These are phyloP conservation scores for Theonella swinhoei DNA, from an alignment of 37 sponge, comb jelly and placozoan species.

Conservation along the genomic window DNA sequence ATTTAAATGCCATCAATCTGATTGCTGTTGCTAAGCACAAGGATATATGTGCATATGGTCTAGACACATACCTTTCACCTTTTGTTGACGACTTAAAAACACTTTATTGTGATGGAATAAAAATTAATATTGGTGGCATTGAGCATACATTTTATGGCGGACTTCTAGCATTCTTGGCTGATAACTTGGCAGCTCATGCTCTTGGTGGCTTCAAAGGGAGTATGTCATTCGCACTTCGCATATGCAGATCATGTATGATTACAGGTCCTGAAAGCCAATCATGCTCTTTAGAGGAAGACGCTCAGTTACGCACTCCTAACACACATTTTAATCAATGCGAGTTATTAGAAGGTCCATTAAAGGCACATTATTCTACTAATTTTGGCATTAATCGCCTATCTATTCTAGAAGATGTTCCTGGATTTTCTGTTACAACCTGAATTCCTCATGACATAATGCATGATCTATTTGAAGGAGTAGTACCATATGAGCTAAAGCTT, in stretches of 20 bases:
- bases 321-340: slow-evolving; percentile 28
- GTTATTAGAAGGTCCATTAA: slow-evolving; percentile 16
- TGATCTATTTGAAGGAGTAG: slow-evolving; percentile 49
- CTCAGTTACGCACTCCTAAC: slow-evolving; percentile 23
- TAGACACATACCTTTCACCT: slow-evolving; percentile 33
- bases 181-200: slow-evolving; percentile 51
- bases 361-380: slow-evolving; percentile 31
- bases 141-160: slow-evolving; percentile 40
- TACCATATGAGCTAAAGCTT: slow-evolving; percentile 35
- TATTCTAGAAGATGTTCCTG: slow-evolving; percentile 33
- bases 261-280: slow-evolving; percentile 3
- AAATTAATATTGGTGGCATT: background rate
- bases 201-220: too few relatives aligned
- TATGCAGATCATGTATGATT: slow-evolving; percentile 36
- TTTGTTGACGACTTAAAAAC: slow-evolving; percentile 50
- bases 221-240: slow-evolving; percentile 54
- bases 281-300: background rate
- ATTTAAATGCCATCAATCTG: slow-evolving; percentile 28
- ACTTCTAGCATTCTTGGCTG: slow-evolving; percentile 49
- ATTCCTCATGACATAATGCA: slow-evolving; percentile 56
- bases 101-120: slow-evolving; percentile 46
- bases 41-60: slow-evolving; percentile 29
- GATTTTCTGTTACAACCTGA: slow-evolving; percentile 30
- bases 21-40: slow-evolving; percentile 37
- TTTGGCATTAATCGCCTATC: slow-evolving; percentile 22